Evolutionary conservation across 2,113 vertebrate species (phyloP).

Genomic region (Brienomyrus longianalis): DNA sequence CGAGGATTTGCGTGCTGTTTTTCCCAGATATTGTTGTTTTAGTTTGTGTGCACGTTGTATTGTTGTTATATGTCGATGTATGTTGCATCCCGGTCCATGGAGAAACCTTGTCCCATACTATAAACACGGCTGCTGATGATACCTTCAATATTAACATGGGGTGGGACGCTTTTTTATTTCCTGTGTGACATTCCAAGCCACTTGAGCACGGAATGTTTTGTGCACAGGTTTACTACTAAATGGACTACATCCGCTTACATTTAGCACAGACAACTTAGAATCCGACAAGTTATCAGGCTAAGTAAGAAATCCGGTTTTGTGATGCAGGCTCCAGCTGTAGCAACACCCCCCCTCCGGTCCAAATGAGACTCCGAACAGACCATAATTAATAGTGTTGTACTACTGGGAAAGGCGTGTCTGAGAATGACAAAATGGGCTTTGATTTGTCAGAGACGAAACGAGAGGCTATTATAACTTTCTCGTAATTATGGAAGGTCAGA

Average conservation of each 20-base stretch:
- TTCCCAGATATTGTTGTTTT: neutral
- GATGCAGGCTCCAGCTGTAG: neutral
- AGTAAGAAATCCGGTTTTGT: neutral
- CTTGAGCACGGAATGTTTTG: slow-evolving; percentile 21
- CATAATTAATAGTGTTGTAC: slow-evolving; percentile 24
- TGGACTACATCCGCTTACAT: neutral
- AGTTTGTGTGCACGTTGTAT: too few relatives aligned
- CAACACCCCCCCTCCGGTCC: neutral
- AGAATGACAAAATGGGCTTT: neutral
- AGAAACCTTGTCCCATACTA: too few relatives aligned
- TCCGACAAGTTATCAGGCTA: neutral
- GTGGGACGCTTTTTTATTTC: neutral
- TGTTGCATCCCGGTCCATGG: too few relatives aligned
- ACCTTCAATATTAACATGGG: neutral
- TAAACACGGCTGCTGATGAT: too few relatives aligned
- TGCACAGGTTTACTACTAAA: slow-evolving; percentile 42
- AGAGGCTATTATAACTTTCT: neutral
- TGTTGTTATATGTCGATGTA: too few relatives aligned
- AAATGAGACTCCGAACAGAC: slow-evolving; percentile 5
- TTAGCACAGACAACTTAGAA: neutral
- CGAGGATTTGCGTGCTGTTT: neutral
- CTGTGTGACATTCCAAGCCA: slow-evolving; percentile 26
- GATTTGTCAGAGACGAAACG: neutral
- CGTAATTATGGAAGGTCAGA: neutral
- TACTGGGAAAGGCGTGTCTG: slow-evolving; percentile 17